phyloP scores from a whole-genome alignment of 2,797 vertebrate species.

The Chaetophractus vellerosus region DNA sequence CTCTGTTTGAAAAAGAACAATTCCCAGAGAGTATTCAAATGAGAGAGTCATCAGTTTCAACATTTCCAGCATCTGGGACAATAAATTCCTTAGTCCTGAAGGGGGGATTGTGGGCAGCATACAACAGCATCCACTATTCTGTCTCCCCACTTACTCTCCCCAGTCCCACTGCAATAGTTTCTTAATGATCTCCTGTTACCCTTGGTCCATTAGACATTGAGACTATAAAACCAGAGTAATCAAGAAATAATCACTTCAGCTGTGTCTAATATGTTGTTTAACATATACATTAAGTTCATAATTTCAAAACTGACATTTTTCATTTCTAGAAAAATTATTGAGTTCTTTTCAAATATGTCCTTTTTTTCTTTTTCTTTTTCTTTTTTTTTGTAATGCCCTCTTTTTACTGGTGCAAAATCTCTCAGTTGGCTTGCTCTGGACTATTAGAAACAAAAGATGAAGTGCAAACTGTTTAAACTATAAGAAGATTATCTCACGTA shows the following conservation, averaged over 20 bases:
- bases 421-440: background rate
- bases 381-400: background rate
- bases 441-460: background rate
- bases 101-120: background rate
- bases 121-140: background rate
- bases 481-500: background rate
- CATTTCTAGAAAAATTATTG: constrained; percentile 14
- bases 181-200: background rate
- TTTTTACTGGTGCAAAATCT: background rate
- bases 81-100: background rate
- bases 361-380: background rate
- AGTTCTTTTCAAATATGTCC: background rate
- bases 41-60: background rate
- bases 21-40: background rate
- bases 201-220: no score
- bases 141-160: background rate
- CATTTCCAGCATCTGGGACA: background rate
- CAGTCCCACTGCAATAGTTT: background rate
- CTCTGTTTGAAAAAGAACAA: background rate
- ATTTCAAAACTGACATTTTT: background rate
- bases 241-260: background rate
- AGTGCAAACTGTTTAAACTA: background rate
- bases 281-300: background rate
- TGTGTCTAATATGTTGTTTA: background rate
- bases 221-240: no score